Evolutionary conservation across 2,888 invertebrate species (phyloP), one percentile per base, ranked within the genome.

Genomic region (Eupithecia abbreviata): DNA sequence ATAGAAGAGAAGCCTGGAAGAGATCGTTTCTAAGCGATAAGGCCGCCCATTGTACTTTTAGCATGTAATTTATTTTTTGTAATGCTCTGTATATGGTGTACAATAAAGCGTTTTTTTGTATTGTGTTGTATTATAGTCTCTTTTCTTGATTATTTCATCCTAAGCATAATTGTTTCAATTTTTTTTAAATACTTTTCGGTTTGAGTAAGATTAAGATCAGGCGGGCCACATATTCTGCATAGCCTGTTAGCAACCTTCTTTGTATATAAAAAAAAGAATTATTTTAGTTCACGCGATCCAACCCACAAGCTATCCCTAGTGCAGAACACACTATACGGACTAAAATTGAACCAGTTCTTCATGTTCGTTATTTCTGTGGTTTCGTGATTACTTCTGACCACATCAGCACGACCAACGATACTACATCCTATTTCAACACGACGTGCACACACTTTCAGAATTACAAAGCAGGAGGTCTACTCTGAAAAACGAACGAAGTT

Each of bases 401-500:
- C 62, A 62, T 30, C 62, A 62, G 62, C 62, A 62, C 62, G 62
- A 62, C 4, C 30, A 4, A 51, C 51, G 12, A 51, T 51, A 62
- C 62, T 30, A 62, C 62, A 62, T 62, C 62, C 62, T 62, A 62
- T 62, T 58, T 62, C 62, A 30, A 62, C 62, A 62, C 62, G 62
- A 62, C 62, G 12, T 62, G 30, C 62, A 62, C 12, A 62, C 62
- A 62, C 62, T 62, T 62, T 62, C 30, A 30, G 62, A 62, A 62
- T 62, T 30, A 62, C 62, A 30, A 62, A 30, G 15, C 15, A 51
- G n/a, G 15, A 49, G 49, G 49, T 13, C 49, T 49, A 49, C 49
- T 49, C 3, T 49, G 49, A 49, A 49, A 49, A 13, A 13, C 49
- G 13, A 49, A 49, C 49, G 49, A 49, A 3, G 49, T 49, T 49